These are phyloP conservation scores for Caenorhabditis sp. DNA, from an alignment of 2,888 invertebrate species.

Conservation along the genomic window DNA sequence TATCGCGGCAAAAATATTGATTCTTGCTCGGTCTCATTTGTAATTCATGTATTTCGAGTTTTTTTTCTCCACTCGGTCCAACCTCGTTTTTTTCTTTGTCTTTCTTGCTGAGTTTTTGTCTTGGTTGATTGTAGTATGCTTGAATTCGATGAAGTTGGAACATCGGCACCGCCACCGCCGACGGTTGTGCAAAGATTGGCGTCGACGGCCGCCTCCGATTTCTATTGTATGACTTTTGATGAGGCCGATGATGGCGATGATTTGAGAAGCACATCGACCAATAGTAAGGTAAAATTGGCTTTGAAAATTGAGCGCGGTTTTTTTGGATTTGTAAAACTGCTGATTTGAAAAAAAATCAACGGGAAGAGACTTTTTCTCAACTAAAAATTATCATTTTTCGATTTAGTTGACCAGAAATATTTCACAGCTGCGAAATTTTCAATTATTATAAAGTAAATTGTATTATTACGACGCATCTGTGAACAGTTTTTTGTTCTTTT, in stretches of 20 bases:
- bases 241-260: constrained; percentile 48
- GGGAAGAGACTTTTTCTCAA: too few relatives aligned
- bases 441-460: too few relatives aligned
- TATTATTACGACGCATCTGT: too few relatives aligned
- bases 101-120: neutral
- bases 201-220: constrained; percentile 41
- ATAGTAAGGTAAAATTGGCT: constrained; percentile 36
- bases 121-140: constrained; percentile 16
- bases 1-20: constrained; percentile 1
- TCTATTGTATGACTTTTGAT: constrained; percentile 57
- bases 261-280: constrained; percentile 27
- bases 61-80: constrained; percentile 10
- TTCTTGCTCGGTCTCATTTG: constrained; percentile 21
- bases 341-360: too few relatives aligned
- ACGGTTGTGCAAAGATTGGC: constrained; percentile 22
- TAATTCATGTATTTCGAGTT: constrained; percentile 4
- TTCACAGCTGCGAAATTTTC: too few relatives aligned
- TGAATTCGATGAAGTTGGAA: constrained; percentile 40
- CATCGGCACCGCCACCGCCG: constrained; percentile 21
- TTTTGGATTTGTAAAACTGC: too few relatives aligned
- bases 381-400: neutral
- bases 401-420: neutral
- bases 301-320: neutral
- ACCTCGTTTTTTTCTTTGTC: constrained; percentile 6
- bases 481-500: too few relatives aligned